These are phyloP conservation scores for Oryctes rhinoceros DNA, from an alignment of 1,140 invertebrate genomes.

Conservation along the genomic window DNA sequence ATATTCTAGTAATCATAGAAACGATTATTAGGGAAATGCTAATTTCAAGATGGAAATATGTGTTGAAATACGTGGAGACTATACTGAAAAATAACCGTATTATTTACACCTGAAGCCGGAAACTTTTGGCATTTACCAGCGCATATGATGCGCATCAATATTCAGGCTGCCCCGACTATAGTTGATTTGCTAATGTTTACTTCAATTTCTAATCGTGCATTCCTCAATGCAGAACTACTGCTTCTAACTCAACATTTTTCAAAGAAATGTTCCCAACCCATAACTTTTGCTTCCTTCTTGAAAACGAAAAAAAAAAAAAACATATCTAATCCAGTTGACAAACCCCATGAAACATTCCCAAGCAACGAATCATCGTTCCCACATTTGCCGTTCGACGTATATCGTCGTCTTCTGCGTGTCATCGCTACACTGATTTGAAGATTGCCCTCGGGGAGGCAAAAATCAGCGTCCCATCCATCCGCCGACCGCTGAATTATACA, in stretches of 20 bases:
- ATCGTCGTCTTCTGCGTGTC: neutral
- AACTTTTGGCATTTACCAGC: too few relatives aligned
- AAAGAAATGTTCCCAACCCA: neutral
- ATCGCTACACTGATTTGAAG: neutral
- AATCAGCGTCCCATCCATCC: neutral
- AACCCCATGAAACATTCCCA: constrained; percentile 7
- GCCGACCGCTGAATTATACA: constrained; percentile 12
- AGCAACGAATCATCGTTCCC: neutral
- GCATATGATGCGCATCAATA: too few relatives aligned
- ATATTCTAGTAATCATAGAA: too few relatives aligned
- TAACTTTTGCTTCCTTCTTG: neutral
- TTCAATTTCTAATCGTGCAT: neutral
- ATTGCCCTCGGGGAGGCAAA: neutral
- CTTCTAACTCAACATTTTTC: neutral
- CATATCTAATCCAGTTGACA: constrained; percentile 1
- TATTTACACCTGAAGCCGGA: too few relatives aligned
- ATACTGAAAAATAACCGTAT: too few relatives aligned
- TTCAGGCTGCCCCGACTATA: too few relatives aligned
- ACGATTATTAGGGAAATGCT: too few relatives aligned
- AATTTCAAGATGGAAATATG: too few relatives aligned
- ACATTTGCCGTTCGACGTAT: neutral
- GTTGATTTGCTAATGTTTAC: too few relatives aligned
- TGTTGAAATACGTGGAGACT: too few relatives aligned
- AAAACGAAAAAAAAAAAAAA: neutral
- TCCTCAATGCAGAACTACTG: neutral